Conservation (phyloP, 2,797 vertebrate genomes). For the Chelmon rostratus region DNA sequence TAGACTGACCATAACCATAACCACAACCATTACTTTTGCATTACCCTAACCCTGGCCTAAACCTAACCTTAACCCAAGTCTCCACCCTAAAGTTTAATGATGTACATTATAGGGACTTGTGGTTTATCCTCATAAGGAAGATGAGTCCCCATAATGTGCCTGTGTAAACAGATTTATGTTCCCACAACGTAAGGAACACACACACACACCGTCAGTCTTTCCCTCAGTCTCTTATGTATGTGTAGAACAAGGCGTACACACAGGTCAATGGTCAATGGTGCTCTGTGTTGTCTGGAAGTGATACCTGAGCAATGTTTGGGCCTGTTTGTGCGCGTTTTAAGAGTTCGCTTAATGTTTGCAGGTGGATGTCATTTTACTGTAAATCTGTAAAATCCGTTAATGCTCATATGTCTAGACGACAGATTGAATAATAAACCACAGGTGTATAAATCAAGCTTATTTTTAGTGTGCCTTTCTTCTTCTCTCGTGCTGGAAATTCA, state of each 20-base stretch:
- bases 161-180: no score
- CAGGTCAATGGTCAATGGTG: slow-evolving; percentile 42
- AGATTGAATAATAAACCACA: slow-evolving; percentile 58
- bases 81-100: no score
- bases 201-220: slow-evolving; percentile 15
- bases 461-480: slow-evolving; percentile 31
- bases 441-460: slow-evolving; percentile 36
- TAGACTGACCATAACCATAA: not conserved
- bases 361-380: slow-evolving; percentile 41
- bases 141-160: no score
- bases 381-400: slow-evolving; percentile 59
- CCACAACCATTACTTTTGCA: not conserved
- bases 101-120: no score
- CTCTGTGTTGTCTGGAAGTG: slow-evolving; percentile 49
- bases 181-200: not conserved
- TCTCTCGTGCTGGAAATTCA: slow-evolving; percentile 25
- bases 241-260: slow-evolving; percentile 24
- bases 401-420: slow-evolving; percentile 60
- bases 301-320: slow-evolving; percentile 24
- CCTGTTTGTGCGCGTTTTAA: slow-evolving; percentile 38
- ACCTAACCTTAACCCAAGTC: no score
- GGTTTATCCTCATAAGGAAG: no score
- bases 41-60: no score
- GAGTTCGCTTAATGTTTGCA: slow-evolving; percentile 37
- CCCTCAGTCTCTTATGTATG: slow-evolving; percentile 1